Evolutionary conservation across 2,113 vertebrate genomes (phyloP).

Genomic region (Chionodraco myersi): DNA sequence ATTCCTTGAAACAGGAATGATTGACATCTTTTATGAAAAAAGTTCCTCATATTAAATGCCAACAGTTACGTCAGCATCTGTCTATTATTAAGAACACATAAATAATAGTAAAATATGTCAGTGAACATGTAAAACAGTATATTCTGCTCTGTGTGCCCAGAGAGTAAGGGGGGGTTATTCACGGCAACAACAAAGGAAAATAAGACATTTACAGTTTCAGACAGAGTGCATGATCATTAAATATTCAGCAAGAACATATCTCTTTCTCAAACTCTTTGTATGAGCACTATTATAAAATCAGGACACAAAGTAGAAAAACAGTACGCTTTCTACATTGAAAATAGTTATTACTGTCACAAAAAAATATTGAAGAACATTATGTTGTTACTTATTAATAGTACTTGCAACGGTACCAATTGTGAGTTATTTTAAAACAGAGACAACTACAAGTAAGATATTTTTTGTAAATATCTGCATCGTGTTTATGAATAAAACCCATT

Average conservation of each 20-base stretch:
- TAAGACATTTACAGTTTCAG: conserved; percentile 36
- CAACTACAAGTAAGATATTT: conserved; percentile 14
- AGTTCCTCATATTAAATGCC: conserved; percentile 70
- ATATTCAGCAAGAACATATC: conserved; percentile 56
- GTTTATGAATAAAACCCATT: conserved; percentile 21
- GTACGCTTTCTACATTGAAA: conserved; percentile 52
- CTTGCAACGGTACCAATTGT: conserved; percentile 23
- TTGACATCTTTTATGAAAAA: conserved; percentile 80
- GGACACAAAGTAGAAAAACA: conserved; percentile 34
- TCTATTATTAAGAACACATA: conserved; percentile 61
- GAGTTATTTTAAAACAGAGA: conserved; percentile 23
- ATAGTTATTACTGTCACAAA: conserved; percentile 54
- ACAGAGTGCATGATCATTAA: conserved; percentile 56
- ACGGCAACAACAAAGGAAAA: conserved; percentile 12
- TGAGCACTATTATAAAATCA: conserved; percentile 5
- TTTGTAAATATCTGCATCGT: conserved; percentile 6
- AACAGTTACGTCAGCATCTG: conserved; percentile 68
- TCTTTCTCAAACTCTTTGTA: conserved; percentile 32
- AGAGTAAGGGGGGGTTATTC: not conserved
- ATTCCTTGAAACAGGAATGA: conserved; percentile 88
- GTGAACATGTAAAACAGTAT: conserved; percentile 50
- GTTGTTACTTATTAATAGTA: not conserved
- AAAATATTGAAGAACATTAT: not conserved
- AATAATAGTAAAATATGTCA: conserved; percentile 60
- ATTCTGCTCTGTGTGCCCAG: conserved; percentile 35